A percentile compares a stretch with the other conserved stretches of the same genome.
phyloP scores from a whole-genome alignment of 2,113 vertebrate species.

The Pelecanoides urinatrix region DNA sequence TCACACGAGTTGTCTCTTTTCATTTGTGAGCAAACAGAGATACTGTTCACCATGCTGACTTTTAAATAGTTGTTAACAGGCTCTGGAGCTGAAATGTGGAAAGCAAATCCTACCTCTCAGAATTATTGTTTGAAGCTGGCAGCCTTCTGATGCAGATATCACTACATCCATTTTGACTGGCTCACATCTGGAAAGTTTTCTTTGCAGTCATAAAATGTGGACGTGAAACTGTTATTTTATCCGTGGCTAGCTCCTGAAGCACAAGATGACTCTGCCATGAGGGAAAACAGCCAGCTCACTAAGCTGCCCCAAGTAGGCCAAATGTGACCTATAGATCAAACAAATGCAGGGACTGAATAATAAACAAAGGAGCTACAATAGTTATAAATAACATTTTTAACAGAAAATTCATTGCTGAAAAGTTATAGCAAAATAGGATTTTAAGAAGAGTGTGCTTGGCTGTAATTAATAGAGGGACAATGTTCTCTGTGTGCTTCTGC shows the following conservation, averaged over 20 bases:
- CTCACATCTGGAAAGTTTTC: not conserved
- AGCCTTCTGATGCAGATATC: not conserved
- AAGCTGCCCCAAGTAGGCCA: not conserved
- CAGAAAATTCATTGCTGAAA: not conserved
- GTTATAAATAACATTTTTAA: not conserved
- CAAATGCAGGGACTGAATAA: not conserved
- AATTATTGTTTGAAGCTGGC: not conserved
- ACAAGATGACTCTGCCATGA: not conserved
- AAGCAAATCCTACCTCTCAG: not conserved
- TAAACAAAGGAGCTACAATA: not conserved
- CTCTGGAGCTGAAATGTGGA: not conserved
- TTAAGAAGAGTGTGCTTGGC: not conserved
- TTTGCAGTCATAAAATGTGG: not conserved
- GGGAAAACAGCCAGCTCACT: not conserved
- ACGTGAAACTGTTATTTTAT: not conserved
- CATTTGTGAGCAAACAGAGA: not conserved
- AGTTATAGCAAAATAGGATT: not conserved
- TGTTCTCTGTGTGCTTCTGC: constrained; percentile 28
- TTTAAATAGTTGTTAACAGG: not conserved
- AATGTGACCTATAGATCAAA: not conserved
- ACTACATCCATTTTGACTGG: not conserved
- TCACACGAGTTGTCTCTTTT: not conserved
- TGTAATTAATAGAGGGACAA: not conserved
- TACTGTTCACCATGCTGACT: not conserved
- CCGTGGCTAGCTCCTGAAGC: not conserved